Evolutionary conservation across 2,113 vertebrate species (phyloP).

Genomic region (Sorex fumeus): DNA sequence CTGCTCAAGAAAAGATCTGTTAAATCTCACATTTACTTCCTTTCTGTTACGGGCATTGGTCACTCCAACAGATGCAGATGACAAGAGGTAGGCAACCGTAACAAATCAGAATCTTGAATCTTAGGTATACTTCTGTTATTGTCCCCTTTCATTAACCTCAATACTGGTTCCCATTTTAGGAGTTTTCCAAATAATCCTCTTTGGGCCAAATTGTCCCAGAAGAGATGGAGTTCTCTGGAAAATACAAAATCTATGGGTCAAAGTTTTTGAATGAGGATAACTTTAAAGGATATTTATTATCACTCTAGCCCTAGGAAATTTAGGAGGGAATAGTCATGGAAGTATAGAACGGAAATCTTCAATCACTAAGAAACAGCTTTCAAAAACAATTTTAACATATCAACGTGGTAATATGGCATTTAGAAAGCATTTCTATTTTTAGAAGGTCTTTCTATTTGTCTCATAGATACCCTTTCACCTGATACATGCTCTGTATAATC

Average conservation of each 20-base stretch:
- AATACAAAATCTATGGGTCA: background rate
- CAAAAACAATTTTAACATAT: background rate
- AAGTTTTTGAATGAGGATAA: slow-evolving; percentile 10
- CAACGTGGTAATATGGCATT: background rate
- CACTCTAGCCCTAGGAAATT: background rate
- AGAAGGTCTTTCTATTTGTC: background rate
- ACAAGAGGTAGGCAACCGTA: slow-evolving; percentile 80
- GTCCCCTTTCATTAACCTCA: slow-evolving; percentile 65
- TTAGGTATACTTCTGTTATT: slow-evolving; percentile 33
- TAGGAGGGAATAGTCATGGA: background rate
- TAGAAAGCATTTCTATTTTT: background rate
- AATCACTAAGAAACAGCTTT: background rate
- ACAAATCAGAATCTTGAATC: slow-evolving; percentile 53
- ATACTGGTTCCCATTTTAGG: background rate
- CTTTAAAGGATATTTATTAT: slow-evolving; percentile 21
- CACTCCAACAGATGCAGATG: slow-evolving; percentile 75
- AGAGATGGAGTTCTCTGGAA: background rate
- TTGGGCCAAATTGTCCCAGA: background rate
- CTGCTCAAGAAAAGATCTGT: slow-evolving; percentile 61
- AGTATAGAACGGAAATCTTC: background rate
- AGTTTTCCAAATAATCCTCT: background rate
- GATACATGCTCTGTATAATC: background rate
- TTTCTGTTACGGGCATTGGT: slow-evolving; percentile 69
- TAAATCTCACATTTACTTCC: slow-evolving; percentile 49
- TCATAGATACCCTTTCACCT: background rate